Evolutionary conservation across 2,888 invertebrate species (phyloP), one percentile per base, ranked within the genome.

Genomic region (Epistrophe eligans): DNA sequence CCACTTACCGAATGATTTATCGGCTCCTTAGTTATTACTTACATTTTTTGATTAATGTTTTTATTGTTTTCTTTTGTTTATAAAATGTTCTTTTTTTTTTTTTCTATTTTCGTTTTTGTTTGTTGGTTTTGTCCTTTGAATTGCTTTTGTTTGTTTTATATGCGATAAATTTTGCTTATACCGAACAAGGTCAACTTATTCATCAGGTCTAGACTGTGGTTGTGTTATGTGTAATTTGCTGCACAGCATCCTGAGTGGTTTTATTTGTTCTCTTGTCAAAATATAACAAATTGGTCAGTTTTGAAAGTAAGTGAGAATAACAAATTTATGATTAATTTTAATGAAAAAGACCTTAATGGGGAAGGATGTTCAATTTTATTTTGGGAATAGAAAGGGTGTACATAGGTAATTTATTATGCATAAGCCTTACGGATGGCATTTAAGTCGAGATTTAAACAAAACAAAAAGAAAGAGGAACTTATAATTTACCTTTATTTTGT

Each of bases 21-120:
- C 77, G 67, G 62, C 77, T 73, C 64, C 82, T 85, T 85, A 82
- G 82, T 77, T 82, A 85, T 85, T 82, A 82, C 82, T 82, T 85
- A 85, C 82, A 82, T 85, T 85, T 85, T 74, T 85, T 85, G 85
- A 85, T 85, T 85, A 85, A 85, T 85, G 85, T 58, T 82, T 85
- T 85, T 85, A 85, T 85, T 85, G 85, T 82, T 82, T 82, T 77
- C 62, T 52, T 67, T 67, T 67, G 64, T 48, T 64, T 64, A 40
- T 60, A 19, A 60, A 40, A 60, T 60, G 13, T 32, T 64, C 11
- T 45, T 24, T 43, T 43, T 5, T 64, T 40, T 15, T 64, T 35
- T 6, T 28, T 28, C 11, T 40, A 10, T 2, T 24, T 28, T 62
- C 13, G 6, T 55, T 28, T 24, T 55, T 55, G 6, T 17, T 38